Evolutionary conservation across 2,888 invertebrate genomes (phyloP), one percentile per base, ranked within the genome.

Genomic region (Nomada ruficornis): DNA sequence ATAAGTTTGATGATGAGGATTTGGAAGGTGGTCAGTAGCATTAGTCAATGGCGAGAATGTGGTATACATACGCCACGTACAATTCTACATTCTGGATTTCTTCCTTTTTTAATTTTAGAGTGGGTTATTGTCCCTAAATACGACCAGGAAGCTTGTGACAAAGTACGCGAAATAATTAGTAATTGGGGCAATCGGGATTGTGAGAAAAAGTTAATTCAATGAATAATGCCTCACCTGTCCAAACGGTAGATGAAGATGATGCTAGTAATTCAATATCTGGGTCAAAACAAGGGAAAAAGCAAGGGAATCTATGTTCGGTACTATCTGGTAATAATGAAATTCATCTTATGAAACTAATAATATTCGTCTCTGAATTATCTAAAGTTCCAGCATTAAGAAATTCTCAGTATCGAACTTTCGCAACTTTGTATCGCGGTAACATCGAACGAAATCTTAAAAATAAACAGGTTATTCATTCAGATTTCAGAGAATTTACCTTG

Each of bases 51-150:
- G 44, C 9, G 10, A 2, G 63, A 42, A 47, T 7, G 23, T 26
- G 26, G 26, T 26, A 26, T 2, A 26, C 26, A 26, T 26, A 26
- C 26, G 26, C 26, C 15, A 20, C 7, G 15, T 1, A 7, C 13
- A 50, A 10, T 11, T 54, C 13, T 26, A 64, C 26, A 44, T 64
- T 50, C 13, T 29, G 9, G n/a, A 67, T 54, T 52, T 68, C 2
- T 26, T 26, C 26, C 26, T 26, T 42, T 23, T 7, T 59, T 0
- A 44, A 10, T 18, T 9, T 0, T 7, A 75, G 75, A 62, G 10
- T 75, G 62, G 70, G 47, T 47, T 13, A 62, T 76, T 13, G 63
- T 63, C 15, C 63, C 47, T 13, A 55, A 70, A 23, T 76, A 70
- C 47, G 63, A 63, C 36, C n/a, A 70, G 47, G 55, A 57, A 29